Evolutionary conservation across 2,888 invertebrate genomes (phyloP).

Genomic region (Amorpha juglandis): DNA sequence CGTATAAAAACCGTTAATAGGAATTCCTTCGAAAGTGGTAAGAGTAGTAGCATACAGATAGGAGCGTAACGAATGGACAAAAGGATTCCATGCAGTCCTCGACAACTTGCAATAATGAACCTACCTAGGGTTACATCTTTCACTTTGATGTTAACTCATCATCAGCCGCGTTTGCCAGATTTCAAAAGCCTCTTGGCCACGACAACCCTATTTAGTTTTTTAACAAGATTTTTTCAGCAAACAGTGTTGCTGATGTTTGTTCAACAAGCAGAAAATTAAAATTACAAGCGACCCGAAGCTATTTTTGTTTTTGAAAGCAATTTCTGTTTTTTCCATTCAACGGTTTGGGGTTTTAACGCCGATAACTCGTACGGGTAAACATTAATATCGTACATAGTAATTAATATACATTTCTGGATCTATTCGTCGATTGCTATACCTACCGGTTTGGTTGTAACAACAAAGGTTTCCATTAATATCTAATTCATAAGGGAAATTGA

Average conservation of each 20-base stretch:
- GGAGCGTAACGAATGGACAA: slow-evolving; percentile 66
- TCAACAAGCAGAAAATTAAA: slow-evolving; percentile 75
- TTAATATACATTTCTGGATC: slow-evolving; percentile 31
- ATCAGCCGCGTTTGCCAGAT: slow-evolving; percentile 50
- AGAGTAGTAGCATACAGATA: slow-evolving; percentile 52
- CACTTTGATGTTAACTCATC: slow-evolving; percentile 57
- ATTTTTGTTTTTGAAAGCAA: slow-evolving; percentile 56
- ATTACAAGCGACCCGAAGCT: slow-evolving; percentile 60
- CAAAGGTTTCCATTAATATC: slow-evolving; percentile 6
- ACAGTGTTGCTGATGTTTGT: slow-evolving; percentile 66
- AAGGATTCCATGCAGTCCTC: slow-evolving; percentile 59
- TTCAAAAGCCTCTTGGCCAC: slow-evolving; percentile 48
- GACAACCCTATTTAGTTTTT: slow-evolving; percentile 59
- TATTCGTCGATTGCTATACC: not conserved
- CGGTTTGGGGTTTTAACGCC: slow-evolving; percentile 57
- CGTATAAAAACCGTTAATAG: slow-evolving; percentile 18
- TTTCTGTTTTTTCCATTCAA: slow-evolving; percentile 53
- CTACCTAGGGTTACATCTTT: slow-evolving; percentile 51
- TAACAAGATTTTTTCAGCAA: slow-evolving; percentile 64
- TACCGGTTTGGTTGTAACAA: not conserved
- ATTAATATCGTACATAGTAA: slow-evolving; percentile 41
- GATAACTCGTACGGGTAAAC: slow-evolving; percentile 52
- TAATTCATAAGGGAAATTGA: not conserved
- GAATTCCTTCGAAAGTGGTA: slow-evolving; percentile 53
- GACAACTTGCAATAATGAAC: slow-evolving; percentile 65